A percentile compares a stretch with the other conserved stretches of the same genome.
These are phyloP conservation scores for Calameuta pallipes DNA, from an alignment of 2,888 invertebrate genomes.

Conservation along the genomic window DNA sequence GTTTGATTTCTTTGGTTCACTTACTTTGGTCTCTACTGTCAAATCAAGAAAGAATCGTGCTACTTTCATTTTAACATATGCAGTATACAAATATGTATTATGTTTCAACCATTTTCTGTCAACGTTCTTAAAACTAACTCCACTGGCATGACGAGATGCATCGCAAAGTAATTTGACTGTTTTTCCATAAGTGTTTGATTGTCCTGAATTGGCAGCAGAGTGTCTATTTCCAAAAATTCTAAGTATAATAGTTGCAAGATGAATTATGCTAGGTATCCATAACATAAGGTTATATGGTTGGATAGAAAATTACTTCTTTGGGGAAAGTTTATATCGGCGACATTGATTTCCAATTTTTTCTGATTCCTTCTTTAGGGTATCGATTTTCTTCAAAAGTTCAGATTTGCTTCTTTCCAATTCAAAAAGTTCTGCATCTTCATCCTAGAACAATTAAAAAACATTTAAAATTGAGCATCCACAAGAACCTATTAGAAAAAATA, in stretches of 20 bases:
- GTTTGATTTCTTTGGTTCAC: not conserved
- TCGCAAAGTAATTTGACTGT: constrained; percentile 18
- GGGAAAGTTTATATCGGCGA: not conserved
- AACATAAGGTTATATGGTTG: not conserved
- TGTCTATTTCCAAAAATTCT: not conserved
- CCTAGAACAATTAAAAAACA: not conserved
- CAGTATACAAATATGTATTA: constrained; percentile 35
- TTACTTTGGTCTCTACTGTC: constrained; percentile 38
- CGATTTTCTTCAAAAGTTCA: not conserved
- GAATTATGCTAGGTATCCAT: not conserved
- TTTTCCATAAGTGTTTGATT: not conserved
- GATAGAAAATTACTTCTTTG: not conserved
- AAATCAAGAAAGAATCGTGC: constrained; percentile 35
- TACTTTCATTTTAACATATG: constrained; percentile 31
- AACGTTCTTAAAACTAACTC: constrained; percentile 38
- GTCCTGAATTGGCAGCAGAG: not conserved
- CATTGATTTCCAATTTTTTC: not conserved
- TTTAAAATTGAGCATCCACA: not conserved
- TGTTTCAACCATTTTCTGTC: constrained; percentile 39
- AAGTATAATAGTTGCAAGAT: not conserved
- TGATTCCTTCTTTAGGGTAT: not conserved
- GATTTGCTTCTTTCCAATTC: not conserved
- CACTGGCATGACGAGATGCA: constrained; percentile 26
- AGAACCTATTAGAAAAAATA: not conserved
- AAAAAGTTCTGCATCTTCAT: not conserved